Base-by-base conservation (phyloP, 2,113 vertebrate species). In the Genyomyrus donnyi region DNA sequence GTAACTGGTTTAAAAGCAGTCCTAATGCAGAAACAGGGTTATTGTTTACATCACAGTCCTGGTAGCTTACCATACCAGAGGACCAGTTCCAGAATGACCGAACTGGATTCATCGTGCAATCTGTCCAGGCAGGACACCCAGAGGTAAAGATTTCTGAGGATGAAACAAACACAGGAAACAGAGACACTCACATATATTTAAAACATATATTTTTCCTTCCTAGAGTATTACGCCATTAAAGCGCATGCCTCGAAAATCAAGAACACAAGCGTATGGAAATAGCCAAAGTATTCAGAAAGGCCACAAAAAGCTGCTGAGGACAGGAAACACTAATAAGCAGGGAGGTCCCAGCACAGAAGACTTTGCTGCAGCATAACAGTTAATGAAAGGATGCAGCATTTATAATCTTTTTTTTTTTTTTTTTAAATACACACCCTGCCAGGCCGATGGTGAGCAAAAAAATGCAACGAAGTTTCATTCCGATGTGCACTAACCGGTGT, bases 41-140 rank as follows among this genome's bases (percentile, higher is more conserved):
- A 35, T n/a, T 31, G 8, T 35, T 74, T 15, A 74, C 66, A 17
- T n/a, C 66, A 80, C 45, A 2, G 45, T 85, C 45, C 19, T 10
- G 39, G 31, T 10, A 49, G 93, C 95, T 94, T 89, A 96, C 95
- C 1, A 62, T 87, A 24, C 90, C 58, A 2, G 95, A 95, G 80
- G 52, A 91, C 90, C 62, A 13, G 0, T 21, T 90, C 95, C 95
- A 96, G 88, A 96, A 96, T 0, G 95, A 95, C 53, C 89, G 58
- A 0, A 93, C 91, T 0, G 95, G 46, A 89, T 95, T 95, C 90
- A 94, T 92, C 2, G 11, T 84, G 52, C 95, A 95, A 0, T 91
- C 42, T 0, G 0, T 5, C 94, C 94, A 95, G 31, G 1, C 42
- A 2, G 95, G 95, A 90, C 95, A 96, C 70, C 0, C 92, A 10